Conservation (phyloP, 2,113 vertebrate species). For the Ranitomeya imitator region DNA sequence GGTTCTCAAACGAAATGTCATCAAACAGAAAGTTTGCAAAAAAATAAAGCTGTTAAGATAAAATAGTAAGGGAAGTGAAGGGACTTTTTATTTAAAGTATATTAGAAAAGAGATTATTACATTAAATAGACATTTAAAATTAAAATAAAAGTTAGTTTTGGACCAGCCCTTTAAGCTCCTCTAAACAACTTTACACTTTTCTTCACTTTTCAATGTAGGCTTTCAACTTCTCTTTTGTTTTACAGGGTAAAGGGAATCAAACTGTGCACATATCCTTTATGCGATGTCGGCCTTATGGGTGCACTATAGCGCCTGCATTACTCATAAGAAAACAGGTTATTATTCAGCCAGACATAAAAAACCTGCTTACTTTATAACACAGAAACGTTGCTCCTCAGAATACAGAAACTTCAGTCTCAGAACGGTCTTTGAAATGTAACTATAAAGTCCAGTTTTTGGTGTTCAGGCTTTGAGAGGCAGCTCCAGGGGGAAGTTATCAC, state of each 20-base stretch:
- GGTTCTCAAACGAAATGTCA: too few relatives aligned
- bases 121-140: too few relatives aligned
- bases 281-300: background rate
- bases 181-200: background rate
- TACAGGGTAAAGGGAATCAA: background rate
- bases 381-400: background rate
- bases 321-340: conserved; percentile 17
- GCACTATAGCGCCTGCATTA: background rate
- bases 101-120: too few relatives aligned
- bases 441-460: conserved; percentile 40
- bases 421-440: conserved; percentile 15
- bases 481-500: conserved; percentile 43
- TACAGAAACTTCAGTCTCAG: conserved; percentile 23
- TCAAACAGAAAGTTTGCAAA: too few relatives aligned
- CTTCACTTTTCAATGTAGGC: too few relatives aligned
- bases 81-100: too few relatives aligned
- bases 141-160: background rate
- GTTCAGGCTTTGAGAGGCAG: conserved; percentile 23
- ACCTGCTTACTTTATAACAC: conserved; percentile 17
- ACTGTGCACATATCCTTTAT: background rate
- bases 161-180: background rate
- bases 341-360: conserved; percentile 9
- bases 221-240: background rate
- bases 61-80: too few relatives aligned
- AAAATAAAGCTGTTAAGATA: too few relatives aligned